Percentiles rank a stretch among this genome's conserved stretches.
Evolutionary conservation across 2,113 vertebrate species (phyloP).

Genomic region (rabbit (Oryctolagus cuniculus)): DNA sequence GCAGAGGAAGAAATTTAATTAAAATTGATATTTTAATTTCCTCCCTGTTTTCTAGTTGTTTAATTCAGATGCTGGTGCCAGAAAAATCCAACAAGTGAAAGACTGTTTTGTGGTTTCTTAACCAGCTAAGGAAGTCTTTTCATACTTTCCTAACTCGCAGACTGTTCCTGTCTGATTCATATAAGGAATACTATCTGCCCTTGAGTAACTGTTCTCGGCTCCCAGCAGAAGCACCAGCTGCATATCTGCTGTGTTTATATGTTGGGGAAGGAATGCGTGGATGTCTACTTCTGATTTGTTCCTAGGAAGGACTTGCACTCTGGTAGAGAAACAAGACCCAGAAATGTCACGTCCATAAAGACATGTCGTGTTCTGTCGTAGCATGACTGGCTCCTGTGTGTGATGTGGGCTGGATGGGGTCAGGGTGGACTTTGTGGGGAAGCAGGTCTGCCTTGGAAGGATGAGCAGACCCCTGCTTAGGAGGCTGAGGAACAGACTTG

Average conservation of each 20-base stretch:
- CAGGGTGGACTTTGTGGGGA: not conserved
- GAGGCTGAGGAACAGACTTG: not conserved
- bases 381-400: not conserved
- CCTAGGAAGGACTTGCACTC: not conserved
- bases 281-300: not conserved
- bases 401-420: not conserved
- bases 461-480: not conserved
- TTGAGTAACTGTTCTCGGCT: not conserved
- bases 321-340: not conserved
- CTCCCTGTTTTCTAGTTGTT: constrained; percentile 13
- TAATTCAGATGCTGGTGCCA: not conserved
- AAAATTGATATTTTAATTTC: constrained; percentile 48
- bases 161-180: not conserved
- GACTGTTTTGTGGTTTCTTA: constrained; percentile 29
- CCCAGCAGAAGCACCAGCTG: too few species aligned
- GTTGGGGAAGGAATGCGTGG: not conserved
- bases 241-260: not conserved
- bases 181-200: not conserved
- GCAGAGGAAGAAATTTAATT: constrained; percentile 39
- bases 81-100: not conserved
- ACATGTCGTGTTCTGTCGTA: not conserved
- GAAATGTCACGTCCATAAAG: not conserved
- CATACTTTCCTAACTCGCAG: not conserved
- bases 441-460: rapidly evolving
- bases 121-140: not conserved